Evolutionary conservation across 2,888 invertebrate species (phyloP).

Genomic region (Rhagium mordax): DNA sequence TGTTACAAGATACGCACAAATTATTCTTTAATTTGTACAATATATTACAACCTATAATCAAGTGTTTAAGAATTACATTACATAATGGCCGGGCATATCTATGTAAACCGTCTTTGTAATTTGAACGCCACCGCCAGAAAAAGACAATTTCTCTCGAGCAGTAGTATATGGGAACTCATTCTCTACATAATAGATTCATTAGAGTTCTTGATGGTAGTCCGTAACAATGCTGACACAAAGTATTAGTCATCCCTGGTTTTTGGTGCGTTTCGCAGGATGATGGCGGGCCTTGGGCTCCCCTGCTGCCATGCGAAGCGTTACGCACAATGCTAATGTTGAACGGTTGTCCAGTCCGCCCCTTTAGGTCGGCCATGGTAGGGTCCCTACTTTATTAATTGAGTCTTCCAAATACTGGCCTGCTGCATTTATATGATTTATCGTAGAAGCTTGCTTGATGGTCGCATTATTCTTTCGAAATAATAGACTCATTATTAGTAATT

Average conservation of each 20-base stretch:
- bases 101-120: slow-evolving; percentile 15
- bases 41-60: slow-evolving; percentile 3
- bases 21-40: not conserved
- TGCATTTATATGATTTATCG: slow-evolving; percentile 52
- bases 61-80: not conserved
- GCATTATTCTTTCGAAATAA: slow-evolving; percentile 52
- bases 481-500: slow-evolving; percentile 59
- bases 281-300: slow-evolving; percentile 50
- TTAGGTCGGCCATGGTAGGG: slow-evolving; percentile 55
- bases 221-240: slow-evolving; percentile 64
- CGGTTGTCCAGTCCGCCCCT: slow-evolving; percentile 61
- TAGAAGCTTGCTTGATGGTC: slow-evolving; percentile 46
- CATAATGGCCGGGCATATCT: not conserved
- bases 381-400: slow-evolving; percentile 62
- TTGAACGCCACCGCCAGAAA: slow-evolving; percentile 4
- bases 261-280: slow-evolving; percentile 61
- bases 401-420: slow-evolving; percentile 55
- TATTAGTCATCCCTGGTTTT: slow-evolving; percentile 67
- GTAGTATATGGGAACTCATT: slow-evolving; percentile 53
- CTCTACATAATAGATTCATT: slow-evolving; percentile 68
- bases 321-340: slow-evolving; percentile 61
- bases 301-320: slow-evolving; percentile 39
- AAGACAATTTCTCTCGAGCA: not conserved
- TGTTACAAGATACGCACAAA: not conserved
- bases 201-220: slow-evolving; percentile 64